Percentiles rank a stretch among this genome's conserved stretches.
These are phyloP conservation scores for Tipula vernalis DNA, from an alignment of 2,888 invertebrate species.

Conservation along the genomic window DNA sequence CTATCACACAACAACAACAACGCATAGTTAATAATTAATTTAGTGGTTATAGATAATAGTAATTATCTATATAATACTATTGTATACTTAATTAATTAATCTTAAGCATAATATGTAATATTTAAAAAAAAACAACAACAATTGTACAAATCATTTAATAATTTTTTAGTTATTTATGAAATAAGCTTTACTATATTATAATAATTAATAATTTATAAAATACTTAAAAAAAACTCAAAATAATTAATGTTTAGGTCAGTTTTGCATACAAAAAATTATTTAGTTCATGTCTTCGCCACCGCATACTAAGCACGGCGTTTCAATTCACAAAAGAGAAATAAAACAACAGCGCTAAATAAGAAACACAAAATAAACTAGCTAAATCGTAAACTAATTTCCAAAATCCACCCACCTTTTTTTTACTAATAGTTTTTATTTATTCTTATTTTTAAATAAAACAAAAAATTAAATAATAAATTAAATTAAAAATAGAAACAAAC, in stretches of 20 bases:
- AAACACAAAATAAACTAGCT: not conserved
- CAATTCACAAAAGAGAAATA: not conserved
- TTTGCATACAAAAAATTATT: not conserved
- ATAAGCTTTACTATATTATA: conserved; percentile 8
- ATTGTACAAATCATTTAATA: not conserved
- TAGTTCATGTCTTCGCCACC: not conserved
- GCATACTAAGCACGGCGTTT: not conserved
- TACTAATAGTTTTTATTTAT: not conserved
- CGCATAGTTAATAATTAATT: conserved; percentile 9
- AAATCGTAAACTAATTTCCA: not conserved
- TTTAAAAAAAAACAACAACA: not conserved
- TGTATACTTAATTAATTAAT: not conserved
- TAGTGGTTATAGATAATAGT: not conserved
- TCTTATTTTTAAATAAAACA: not conserved
- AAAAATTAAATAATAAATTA: not conserved
- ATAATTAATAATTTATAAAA: not conserved
- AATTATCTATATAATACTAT: not conserved
- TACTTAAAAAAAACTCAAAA: not conserved
- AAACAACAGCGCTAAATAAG: not conserved
- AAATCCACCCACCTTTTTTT: not conserved
- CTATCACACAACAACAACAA: conserved; percentile 24
- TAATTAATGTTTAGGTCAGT: not conserved
- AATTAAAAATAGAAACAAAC: not conserved
- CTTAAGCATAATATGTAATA: not conserved
- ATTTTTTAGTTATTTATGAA: not conserved